Evolutionary conservation across 2,113 vertebrate species (phyloP), one percentile per base, ranked within the genome.

Genomic region (Neodontobutis hainanensis): DNA sequence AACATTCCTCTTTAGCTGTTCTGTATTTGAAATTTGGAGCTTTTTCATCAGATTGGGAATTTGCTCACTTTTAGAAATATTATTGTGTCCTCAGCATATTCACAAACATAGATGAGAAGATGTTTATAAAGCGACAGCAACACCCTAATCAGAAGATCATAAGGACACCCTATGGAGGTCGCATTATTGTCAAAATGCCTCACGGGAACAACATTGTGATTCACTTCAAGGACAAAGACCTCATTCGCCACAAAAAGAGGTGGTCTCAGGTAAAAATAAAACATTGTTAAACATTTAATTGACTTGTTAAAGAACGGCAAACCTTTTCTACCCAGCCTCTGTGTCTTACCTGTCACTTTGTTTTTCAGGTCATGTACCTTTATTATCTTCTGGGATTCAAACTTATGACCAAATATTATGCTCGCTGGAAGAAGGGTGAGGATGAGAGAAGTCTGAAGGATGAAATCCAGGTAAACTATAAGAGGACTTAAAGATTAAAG

Each of bases 211-310:
- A 42, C 1, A 61, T 92, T 3, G 8, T 73, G 3, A 52, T 88
- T 49, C 90, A 92, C 76, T 84, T 87, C 40, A 92, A 92, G 67
- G 83, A 92, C 66, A 90, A 90, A 64, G 50, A 81, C 0, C 68
- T 65, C 40, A 86, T 92, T 16, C 86, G 91, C 4, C 89, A 92
- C 76, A 91, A 89, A 61, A 92, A 92, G 70, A 84, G 91, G 65
- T 91, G 91, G 91, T 91, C 91, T 16, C 91, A 91, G 83, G 91
- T 90, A 71, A 49, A 50, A 11, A n/a, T n/a, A n/a, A 0, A 43
- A 16, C 1, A n/a, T 38, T 34, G 12, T 3, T 4, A 56, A 36
- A 56, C 2, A 42, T 9, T 11, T 32, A 11, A 10, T 34, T 10
- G 4, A 10, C 27, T 2, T 4, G 10, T 11, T 4, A 11, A 11